phyloP scores from a whole-genome alignment of 2,888 invertebrate genomes.

The Nysson spinosus region DNA sequence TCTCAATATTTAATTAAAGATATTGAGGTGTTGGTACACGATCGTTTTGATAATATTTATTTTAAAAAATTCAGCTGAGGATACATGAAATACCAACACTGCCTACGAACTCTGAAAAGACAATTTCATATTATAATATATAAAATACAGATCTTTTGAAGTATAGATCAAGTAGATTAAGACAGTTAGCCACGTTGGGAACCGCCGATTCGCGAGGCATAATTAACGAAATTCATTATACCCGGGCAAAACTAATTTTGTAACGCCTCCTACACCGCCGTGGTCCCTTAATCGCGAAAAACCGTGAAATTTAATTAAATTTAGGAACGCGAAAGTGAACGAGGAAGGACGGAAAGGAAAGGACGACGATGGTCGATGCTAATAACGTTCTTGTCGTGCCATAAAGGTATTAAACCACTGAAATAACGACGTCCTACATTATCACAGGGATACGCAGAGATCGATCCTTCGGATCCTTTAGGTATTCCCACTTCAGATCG shows the following conservation, averaged over 20 bases:
- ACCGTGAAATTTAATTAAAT: conserved; percentile 78
- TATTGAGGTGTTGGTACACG: too few relatives aligned
- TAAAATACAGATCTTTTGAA: conserved; percentile 5
- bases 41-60: too few relatives aligned
- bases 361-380: conserved; percentile 68
- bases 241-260: conserved; percentile 74
- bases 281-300: conserved; percentile 76
- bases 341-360: conserved; percentile 60
- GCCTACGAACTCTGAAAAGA: too few relatives aligned
- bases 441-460: conserved; percentile 43
- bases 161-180: conserved; percentile 43
- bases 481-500: conserved; percentile 3
- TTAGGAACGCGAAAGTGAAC: conserved; percentile 75
- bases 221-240: conserved; percentile 77
- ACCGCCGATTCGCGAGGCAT: conserved; percentile 64
- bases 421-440: conserved; percentile 67
- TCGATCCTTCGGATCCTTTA: conserved; percentile 45
- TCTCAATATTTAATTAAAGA: too few relatives aligned
- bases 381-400: conserved; percentile 72
- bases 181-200: conserved; percentile 34
- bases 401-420: conserved; percentile 72
- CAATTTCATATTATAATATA: too few relatives aligned
- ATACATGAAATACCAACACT: too few relatives aligned
- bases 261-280: conserved; percentile 65
- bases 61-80: too few relatives aligned